A percentile compares a stretch with the other conserved stretches of the same genome.
phyloP scores from a whole-genome alignment of 2,113 vertebrate genomes.

The Cinclus cinclus region DNA sequence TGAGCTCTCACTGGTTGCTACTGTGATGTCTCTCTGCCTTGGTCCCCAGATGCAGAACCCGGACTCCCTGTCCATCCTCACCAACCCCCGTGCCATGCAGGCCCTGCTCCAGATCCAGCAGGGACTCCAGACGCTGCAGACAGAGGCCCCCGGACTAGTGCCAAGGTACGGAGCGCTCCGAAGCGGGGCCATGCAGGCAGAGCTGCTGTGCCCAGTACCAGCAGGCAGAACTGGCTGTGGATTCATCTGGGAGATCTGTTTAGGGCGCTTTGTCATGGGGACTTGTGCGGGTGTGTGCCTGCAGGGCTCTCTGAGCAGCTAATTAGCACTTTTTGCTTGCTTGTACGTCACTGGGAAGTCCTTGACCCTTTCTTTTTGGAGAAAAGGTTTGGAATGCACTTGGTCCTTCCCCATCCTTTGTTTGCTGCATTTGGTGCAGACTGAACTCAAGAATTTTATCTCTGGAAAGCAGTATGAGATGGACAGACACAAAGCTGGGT shows the following conservation, averaged over 20 bases:
- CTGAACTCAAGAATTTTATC: background rate
- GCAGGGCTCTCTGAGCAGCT: background rate
- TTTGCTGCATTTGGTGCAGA: background rate
- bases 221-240: background rate
- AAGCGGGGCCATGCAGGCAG: background rate
- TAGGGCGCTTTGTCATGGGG: rapidly evolving
- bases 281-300: background rate
- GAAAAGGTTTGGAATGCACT: background rate
- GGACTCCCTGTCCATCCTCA: constrained; percentile 93
- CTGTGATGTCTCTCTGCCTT: background rate
- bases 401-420: background rate
- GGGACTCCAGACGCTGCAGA: constrained; percentile 94
- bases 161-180: constrained; percentile 75
- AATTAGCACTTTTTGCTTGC: background rate
- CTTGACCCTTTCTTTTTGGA: background rate
- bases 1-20: background rate
- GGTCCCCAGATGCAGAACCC: constrained; percentile 95
- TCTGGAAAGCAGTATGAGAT: background rate
- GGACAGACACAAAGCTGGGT: background rate
- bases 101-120: constrained; percentile 98
- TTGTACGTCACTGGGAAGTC: background rate
- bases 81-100: constrained; percentile 97
- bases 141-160: constrained; percentile 94
- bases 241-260: background rate
- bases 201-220: background rate